A percentile compares a stretch with the other conserved stretches of the same genome.
phyloP scores from a whole-genome alignment of 2,888 invertebrate species.

The Mimachlamys varia region DNA sequence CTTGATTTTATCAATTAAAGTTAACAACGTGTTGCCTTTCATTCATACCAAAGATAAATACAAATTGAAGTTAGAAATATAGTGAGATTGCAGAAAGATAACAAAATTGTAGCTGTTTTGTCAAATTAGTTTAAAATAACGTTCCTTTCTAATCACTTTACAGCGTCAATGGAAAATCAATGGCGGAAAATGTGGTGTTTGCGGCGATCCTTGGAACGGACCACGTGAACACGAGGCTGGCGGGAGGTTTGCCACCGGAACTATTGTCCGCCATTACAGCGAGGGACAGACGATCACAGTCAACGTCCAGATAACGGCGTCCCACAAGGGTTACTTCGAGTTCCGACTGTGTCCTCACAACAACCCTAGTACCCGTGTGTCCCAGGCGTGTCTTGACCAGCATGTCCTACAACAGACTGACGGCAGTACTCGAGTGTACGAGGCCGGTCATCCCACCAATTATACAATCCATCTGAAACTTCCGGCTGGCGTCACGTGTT shows the following conservation, averaged over 20 bases:
- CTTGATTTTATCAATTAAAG: no score
- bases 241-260: constrained; percentile 67
- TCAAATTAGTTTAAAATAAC: no score
- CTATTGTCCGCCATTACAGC: constrained; percentile 63
- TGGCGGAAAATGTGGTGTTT: constrained; percentile 91
- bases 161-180: constrained; percentile 45
- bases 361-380: constrained; percentile 56
- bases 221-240: constrained; percentile 67
- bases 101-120: no score
- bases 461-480: constrained; percentile 40
- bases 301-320: constrained; percentile 58
- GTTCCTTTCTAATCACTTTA: no score
- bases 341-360: constrained; percentile 71
- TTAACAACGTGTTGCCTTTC: no score
- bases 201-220: constrained; percentile 89
- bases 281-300: constrained; percentile 55
- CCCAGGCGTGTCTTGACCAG: constrained; percentile 64
- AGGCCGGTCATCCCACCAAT: constrained; percentile 36
- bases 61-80: no score
- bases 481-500: constrained; percentile 40
- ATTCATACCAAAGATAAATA: no score
- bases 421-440: constrained; percentile 40
- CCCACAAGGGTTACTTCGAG: constrained; percentile 72
- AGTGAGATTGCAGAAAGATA: no score
- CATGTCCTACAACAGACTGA: constrained; percentile 53